Conservation (phyloP, 2,113 vertebrate species). For the Sander lucioperca region DNA sequence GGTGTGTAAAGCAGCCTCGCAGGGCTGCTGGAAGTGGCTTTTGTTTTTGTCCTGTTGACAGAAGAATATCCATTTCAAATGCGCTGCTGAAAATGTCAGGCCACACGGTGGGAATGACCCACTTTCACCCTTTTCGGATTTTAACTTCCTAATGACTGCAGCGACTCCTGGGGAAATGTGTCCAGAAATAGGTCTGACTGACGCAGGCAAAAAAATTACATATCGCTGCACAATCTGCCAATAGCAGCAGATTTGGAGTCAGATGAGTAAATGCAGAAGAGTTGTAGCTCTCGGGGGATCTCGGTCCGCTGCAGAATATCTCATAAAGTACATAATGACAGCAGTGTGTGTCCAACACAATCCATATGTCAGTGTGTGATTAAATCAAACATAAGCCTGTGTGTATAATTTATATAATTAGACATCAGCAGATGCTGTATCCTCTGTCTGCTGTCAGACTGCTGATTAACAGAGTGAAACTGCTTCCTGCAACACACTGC, state of each 20-base stretch:
- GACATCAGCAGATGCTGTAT: slow-evolving; percentile 9
- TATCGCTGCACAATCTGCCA: slow-evolving; percentile 5
- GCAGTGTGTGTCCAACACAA: neutral
- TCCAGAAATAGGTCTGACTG: slow-evolving; percentile 48
- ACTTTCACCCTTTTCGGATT: slow-evolving; percentile 25
- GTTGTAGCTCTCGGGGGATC: neutral
- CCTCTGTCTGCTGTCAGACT: slow-evolving; percentile 18
- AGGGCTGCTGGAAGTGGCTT: neutral
- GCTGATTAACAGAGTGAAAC: slow-evolving; percentile 15
- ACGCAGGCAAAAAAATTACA: slow-evolving; percentile 20
- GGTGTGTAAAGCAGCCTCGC: neutral
- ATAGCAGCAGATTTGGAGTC: slow-evolving; percentile 22
- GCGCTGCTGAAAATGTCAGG: slow-evolving; percentile 4
- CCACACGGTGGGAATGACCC: slow-evolving; percentile 23
- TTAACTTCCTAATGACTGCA: slow-evolving; percentile 33
- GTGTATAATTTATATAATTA: slow-evolving; percentile 10
- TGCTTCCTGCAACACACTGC: neutral
- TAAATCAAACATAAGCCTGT: slow-evolving; percentile 19
- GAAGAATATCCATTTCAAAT: neutral
- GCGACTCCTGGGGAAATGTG: slow-evolving; percentile 7
- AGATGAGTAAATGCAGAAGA: neutral
- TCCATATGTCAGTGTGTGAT: neutral
- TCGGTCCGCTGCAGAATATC: neutral
- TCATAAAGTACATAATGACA: slow-evolving; percentile 15
- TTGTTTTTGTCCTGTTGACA: neutral